phyloP scores from a whole-genome alignment of 2,888 invertebrate species.

The Tethea ocularis region DNA sequence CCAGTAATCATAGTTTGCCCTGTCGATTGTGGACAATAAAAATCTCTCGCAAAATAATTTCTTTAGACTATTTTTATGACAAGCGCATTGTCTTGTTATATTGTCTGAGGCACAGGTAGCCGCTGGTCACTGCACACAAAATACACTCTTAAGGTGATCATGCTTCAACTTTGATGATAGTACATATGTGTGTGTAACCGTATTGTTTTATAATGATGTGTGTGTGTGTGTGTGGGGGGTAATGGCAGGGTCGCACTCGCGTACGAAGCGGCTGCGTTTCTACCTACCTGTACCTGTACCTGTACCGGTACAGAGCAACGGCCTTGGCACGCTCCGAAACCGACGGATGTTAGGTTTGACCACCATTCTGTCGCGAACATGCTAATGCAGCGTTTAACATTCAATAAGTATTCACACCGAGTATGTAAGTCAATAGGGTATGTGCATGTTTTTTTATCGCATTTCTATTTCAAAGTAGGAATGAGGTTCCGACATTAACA shows the following conservation, averaged over 20 bases:
- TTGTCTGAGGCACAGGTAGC: too few species aligned
- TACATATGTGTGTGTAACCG: constrained; percentile 4
- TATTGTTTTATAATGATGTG: background rate
- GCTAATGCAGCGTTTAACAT: constrained; percentile 27
- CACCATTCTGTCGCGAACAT: constrained; percentile 6
- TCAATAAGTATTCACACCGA: constrained; percentile 12
- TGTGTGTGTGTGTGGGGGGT: constrained; percentile 25
- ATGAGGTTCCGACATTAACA: too few species aligned
- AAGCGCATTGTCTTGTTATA: too few species aligned
- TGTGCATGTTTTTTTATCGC: too few species aligned
- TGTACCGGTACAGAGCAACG: constrained; percentile 34
- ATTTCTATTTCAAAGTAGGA: too few species aligned
- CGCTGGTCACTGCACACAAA: too few species aligned
- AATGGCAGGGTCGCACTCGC: constrained; percentile 43
- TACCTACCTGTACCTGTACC: constrained; percentile 17
- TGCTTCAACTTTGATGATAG: too few species aligned
- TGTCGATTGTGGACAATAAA: too few species aligned
- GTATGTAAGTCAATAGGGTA: background rate
- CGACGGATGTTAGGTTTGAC: constrained; percentile 58
- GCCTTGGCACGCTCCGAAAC: constrained; percentile 42
- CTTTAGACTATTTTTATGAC: too few species aligned
- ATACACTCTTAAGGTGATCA: too few species aligned
- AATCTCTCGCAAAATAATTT: too few species aligned
- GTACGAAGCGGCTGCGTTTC: constrained; percentile 58
- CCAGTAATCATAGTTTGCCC: too few species aligned